Percentiles rank a stretch among this genome's conserved stretches.
These are phyloP conservation scores for Cassiopea xamachana DNA, from an alignment of 30 jellyfish, hydroid and myxozoan genomes.

Conservation along the genomic window DNA sequence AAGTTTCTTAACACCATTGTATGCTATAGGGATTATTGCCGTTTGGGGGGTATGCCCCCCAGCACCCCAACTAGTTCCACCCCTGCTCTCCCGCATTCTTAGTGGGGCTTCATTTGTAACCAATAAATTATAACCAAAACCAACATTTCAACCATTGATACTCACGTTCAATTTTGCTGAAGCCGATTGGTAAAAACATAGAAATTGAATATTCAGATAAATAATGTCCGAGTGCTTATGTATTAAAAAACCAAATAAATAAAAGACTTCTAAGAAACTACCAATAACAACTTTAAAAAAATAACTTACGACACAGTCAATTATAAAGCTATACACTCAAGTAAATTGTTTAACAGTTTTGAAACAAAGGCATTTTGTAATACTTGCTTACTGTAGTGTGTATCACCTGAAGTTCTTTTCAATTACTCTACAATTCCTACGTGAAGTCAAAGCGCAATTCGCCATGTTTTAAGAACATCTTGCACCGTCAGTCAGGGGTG, in stretches of 20 bases:
- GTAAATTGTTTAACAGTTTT: conserved; percentile 17
- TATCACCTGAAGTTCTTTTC: background rate
- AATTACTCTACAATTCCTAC: too few species aligned
- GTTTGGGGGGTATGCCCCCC: background rate
- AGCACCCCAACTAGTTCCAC: background rate
- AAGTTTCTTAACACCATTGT: too few species aligned
- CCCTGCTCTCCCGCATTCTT: background rate
- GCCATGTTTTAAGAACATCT: too few species aligned
- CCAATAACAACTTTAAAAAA: too few species aligned
- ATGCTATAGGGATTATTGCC: too few species aligned
- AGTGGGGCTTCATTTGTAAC: background rate
- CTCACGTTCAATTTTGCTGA: background rate
- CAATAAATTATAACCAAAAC: background rate
- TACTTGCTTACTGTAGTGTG: background rate
- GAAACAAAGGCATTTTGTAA: background rate
- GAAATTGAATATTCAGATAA: conserved; percentile 29
- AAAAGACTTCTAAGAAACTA: too few species aligned
- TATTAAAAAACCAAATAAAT: background rate
- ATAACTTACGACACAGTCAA: too few species aligned
- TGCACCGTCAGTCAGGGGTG: too few species aligned
- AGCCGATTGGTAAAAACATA: background rate
- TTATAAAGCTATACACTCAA: conserved; percentile 15
- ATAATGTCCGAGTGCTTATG: conserved; percentile 57
- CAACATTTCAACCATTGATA: background rate
- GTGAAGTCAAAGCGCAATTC: too few species aligned